Conservation (phyloP, 2,888 invertebrate genomes). For the Lydus trimaculatus region DNA sequence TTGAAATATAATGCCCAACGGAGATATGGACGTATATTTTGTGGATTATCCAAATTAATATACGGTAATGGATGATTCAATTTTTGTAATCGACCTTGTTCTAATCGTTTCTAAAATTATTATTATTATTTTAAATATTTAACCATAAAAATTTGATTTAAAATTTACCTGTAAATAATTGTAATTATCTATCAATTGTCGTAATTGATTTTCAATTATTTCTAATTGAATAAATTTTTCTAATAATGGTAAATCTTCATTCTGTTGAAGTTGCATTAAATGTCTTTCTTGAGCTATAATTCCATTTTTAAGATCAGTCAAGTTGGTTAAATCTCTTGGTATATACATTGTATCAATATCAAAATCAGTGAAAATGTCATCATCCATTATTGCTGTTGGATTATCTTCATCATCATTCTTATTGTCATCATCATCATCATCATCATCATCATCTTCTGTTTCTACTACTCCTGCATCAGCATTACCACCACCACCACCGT, state of each 20-base stretch:
- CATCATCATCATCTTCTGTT: background rate
- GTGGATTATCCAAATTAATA: conserved; percentile 40
- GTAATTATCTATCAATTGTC: background rate
- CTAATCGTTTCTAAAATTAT: background rate
- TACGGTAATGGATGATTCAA: background rate
- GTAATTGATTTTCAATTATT: background rate
- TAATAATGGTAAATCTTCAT: background rate
- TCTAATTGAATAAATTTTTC: background rate
- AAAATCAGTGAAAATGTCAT: background rate
- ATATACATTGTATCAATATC: background rate
- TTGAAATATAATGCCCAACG: conserved; percentile 54
- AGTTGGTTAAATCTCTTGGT: background rate
- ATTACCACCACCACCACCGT: background rate
- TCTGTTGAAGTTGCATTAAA: background rate
- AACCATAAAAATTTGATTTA: background rate
- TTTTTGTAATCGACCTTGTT: background rate
- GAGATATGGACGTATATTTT: conserved; percentile 41
- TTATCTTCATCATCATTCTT: background rate
- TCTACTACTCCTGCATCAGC: background rate
- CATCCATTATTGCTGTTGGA: background rate
- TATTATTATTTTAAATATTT: background rate
- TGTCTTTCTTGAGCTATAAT: background rate
- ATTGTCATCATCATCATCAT: background rate
- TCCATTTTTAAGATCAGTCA: background rate
- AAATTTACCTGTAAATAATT: background rate